Conservation (phyloP, 2,113 vertebrate genomes). For the Sylvia atricapilla region DNA sequence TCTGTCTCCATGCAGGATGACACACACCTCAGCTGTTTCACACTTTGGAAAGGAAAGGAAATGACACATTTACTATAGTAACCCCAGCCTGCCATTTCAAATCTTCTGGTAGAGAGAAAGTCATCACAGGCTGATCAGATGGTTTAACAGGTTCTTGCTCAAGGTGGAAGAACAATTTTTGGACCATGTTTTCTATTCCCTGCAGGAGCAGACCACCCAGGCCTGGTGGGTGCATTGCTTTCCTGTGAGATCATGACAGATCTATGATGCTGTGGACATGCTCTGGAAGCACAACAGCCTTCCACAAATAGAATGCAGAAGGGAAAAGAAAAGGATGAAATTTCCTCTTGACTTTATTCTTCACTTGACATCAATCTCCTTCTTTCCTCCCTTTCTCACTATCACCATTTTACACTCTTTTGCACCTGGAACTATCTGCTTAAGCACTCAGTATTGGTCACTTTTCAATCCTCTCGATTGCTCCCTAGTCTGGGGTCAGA, state of each 20-base stretch:
- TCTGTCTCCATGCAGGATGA: background rate
- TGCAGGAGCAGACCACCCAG: background rate
- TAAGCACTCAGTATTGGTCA: background rate
- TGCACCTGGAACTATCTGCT: background rate
- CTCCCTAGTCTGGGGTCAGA: constrained; percentile 70
- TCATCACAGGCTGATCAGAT: background rate
- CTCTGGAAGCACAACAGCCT: background rate
- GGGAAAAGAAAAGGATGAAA: background rate
- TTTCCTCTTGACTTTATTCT: background rate
- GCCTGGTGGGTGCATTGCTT: background rate
- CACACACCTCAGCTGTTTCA: background rate
- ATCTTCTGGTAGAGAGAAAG: background rate
- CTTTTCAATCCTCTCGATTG: constrained; percentile 66
- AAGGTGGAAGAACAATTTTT: background rate
- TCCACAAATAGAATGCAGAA: background rate
- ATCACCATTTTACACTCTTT: background rate
- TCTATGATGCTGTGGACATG: background rate
- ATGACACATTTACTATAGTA: background rate
- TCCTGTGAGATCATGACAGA: background rate
- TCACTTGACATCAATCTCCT: background rate
- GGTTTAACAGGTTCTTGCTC: background rate
- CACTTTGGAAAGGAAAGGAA: background rate
- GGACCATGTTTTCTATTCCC: background rate
- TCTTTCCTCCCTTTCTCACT: background rate
- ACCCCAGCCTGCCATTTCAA: background rate